Base-by-base conservation (phyloP, 2,797 vertebrate genomes). In the Meda fulgida region DNA sequence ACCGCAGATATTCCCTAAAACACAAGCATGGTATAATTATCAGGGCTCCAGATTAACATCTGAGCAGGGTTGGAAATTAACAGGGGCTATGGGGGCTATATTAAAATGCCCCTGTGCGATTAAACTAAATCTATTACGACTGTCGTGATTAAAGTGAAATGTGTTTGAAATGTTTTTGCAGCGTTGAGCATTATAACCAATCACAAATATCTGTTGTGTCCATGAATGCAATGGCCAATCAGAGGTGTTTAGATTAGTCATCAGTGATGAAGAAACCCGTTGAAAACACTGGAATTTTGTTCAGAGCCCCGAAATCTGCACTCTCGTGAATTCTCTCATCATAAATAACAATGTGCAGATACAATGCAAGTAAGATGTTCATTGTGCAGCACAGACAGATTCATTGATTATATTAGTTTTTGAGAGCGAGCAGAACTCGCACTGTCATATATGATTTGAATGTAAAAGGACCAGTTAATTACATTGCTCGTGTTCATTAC, bases 1-100 rank as follows among this genome's bases (percentile, higher is more conserved):
- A 14, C 98, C 98, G 0, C 98, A 99, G 84, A 98, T 97, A 72
- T 98, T 99, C 89, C 99, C 98, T 99, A 91, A 19, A 85, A 53
- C 43, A 73, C 34, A 67, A 70, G 46, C 38, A 79, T 7, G 5
- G 13, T 4, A 26, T 14, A 48, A 48, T 34, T 7, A 67, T 38
- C 21, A 53, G 60, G 11, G 40, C 16, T 46, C 26, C 40, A 48
- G 43, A 79, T 16, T 2, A 66, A 7, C 75, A 19, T 78, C 40
- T 8, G 10, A 63, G 7, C 63, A 31, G 14, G 6, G 3, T 1
- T 1, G 3, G 29, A 65, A 31, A 65, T 65, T 1, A 31, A 18
- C 26, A 31, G 14, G 4, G 5, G 60, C 26, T 31, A n/a, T n/a
- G n/a, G n/a, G n/a, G n/a, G n/a, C n/a, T n/a, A n/a, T n/a, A n/a